phyloP scores from a whole-genome alignment of 1,140 invertebrate species.

The Drosophila azteca region DNA sequence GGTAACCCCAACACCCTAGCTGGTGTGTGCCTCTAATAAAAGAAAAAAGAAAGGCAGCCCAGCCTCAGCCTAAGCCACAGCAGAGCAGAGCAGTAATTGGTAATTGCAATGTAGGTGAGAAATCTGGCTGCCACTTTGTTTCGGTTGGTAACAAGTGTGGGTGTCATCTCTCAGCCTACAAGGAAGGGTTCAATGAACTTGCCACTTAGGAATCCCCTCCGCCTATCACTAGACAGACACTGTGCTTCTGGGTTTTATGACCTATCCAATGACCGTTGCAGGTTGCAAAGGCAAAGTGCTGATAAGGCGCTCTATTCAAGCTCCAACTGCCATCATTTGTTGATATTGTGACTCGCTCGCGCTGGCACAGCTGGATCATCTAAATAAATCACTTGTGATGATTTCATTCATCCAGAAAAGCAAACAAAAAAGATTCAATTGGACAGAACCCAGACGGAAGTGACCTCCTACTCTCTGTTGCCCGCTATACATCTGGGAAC shows the following conservation, averaged over 20 bases:
- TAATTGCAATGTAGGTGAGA: slow-evolving; percentile 29
- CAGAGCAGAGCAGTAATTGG: no score
- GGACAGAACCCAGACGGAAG: slow-evolving; percentile 1
- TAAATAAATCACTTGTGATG: slow-evolving; percentile 13
- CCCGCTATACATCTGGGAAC: slow-evolving; percentile 10
- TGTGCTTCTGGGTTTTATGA: neutral
- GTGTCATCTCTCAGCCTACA: slow-evolving; percentile 2
- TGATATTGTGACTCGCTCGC: no score
- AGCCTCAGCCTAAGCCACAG: no score
- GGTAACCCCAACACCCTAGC: neutral
- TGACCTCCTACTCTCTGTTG: slow-evolving; percentile 6
- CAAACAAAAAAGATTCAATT: slow-evolving; percentile 34
- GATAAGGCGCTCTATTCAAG: neutral
- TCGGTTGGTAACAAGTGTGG: neutral
- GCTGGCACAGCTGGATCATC: no score
- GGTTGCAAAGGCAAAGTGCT: neutral
- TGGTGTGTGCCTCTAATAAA: neutral
- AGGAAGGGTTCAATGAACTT: slow-evolving; percentile 16
- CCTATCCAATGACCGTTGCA: neutral
- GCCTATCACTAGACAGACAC: neutral
- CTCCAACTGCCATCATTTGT: no score
- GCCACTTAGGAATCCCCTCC: neutral
- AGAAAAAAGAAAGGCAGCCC: slow-evolving; percentile 26
- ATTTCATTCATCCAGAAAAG: slow-evolving; percentile 13
- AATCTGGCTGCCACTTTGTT: slow-evolving; percentile 1